These are phyloP conservation scores for Onychostruthus taczanowskii DNA, from an alignment of 2,113 vertebrate species.

Conservation along the genomic window DNA sequence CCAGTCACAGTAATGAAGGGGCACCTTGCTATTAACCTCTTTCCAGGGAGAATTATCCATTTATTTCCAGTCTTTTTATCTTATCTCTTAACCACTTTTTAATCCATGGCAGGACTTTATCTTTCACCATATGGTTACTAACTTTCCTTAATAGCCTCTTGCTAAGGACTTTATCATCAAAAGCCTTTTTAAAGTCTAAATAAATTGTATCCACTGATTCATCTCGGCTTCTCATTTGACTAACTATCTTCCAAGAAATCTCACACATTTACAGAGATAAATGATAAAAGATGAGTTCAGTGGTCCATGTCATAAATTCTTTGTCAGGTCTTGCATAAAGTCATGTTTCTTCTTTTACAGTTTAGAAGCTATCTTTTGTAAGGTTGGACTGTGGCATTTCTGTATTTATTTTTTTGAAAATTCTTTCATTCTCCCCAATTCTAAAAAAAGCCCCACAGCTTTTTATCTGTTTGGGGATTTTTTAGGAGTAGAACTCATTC, in stretches of 20 bases:
- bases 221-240: constrained; percentile 17
- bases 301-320: constrained; percentile 20
- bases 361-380: not conserved
- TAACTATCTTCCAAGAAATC: constrained; percentile 53
- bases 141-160: constrained; percentile 67
- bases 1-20: constrained; percentile 36
- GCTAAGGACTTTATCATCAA: constrained; percentile 68
- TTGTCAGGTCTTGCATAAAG: not conserved
- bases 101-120: constrained; percentile 67
- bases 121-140: constrained; percentile 65
- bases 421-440: not conserved
- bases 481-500: not conserved
- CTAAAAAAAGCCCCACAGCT: not conserved
- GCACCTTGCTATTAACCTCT: constrained; percentile 66
- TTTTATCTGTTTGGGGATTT: not conserved
- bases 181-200: constrained; percentile 66
- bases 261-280: constrained; percentile 40
- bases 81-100: constrained; percentile 69
- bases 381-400: not conserved
- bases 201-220: constrained; percentile 63
- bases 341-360: not conserved
- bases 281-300: constrained; percentile 35
- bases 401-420: not conserved
- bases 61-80: constrained; percentile 63
- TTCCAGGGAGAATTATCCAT: constrained; percentile 55